Percentiles rank a stretch among this genome's conserved stretches.
Evolutionary conservation across 2,797 vertebrate species (phyloP).

Genomic region (Hippocampus kuda): DNA sequence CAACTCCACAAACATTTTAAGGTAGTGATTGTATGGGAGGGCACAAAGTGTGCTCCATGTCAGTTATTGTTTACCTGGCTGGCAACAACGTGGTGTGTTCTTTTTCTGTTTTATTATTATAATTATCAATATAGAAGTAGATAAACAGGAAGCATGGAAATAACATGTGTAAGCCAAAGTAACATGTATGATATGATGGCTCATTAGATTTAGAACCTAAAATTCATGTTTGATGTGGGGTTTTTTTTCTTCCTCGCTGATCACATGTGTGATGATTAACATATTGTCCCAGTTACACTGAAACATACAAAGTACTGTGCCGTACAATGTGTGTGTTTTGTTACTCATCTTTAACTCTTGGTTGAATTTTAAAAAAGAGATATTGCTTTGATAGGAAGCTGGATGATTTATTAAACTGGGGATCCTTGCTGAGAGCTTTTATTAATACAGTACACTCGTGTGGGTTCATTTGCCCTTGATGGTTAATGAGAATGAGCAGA

Average conservation of each 20-base stretch:
- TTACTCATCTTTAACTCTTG: background rate
- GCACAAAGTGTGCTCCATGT: background rate
- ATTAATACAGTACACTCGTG: no score
- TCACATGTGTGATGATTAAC: background rate
- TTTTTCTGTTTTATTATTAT: background rate
- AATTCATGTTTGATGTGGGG: background rate
- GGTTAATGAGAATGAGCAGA: no score
- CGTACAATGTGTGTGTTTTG: background rate
- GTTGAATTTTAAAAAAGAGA: background rate
- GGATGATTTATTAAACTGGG: background rate
- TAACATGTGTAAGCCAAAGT: background rate
- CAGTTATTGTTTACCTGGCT: slow-evolving; percentile 7
- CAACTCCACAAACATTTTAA: background rate
- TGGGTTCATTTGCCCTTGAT: no score
- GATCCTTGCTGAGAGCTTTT: no score
- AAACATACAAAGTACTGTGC: background rate
- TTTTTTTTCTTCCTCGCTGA: background rate
- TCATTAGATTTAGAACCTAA: background rate
- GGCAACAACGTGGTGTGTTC: background rate
- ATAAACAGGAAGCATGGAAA: background rate
- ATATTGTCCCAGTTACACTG: background rate
- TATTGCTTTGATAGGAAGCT: background rate
- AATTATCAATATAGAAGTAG: background rate
- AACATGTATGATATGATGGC: background rate
- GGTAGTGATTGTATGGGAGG: background rate